Evolutionary conservation across 2,113 vertebrate genomes (phyloP).

Genomic region (Oreochromis aureus): DNA sequence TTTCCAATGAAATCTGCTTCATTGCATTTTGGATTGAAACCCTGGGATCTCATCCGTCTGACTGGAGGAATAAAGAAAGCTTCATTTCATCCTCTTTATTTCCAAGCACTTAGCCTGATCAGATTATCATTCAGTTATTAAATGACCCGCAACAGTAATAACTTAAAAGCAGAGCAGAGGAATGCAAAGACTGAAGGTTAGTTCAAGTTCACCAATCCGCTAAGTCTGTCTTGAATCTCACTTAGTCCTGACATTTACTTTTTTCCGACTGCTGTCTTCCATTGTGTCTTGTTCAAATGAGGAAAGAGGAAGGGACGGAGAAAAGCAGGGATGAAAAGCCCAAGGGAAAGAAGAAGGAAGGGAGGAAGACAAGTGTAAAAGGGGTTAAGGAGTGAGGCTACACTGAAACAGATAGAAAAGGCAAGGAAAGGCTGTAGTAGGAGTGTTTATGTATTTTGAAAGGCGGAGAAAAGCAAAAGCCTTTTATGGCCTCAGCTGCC

Average conservation of each 20-base stretch:
- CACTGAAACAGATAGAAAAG: not conserved
- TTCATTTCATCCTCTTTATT: conserved; percentile 37
- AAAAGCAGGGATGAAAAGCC: not conserved
- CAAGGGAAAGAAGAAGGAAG: not conserved
- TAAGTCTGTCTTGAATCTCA: not conserved
- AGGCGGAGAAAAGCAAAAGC: not conserved
- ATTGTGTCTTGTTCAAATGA: not conserved
- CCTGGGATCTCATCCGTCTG: not conserved
- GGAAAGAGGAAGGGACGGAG: not conserved
- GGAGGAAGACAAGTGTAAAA: not conserved
- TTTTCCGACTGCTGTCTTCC: not conserved
- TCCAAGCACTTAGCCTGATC: conserved; percentile 52
- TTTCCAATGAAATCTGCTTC: not conserved
- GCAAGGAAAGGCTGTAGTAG: not conserved
- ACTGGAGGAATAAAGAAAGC: conserved; percentile 1
- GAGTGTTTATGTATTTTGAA: not conserved
- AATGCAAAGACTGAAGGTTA: conserved; percentile 26
- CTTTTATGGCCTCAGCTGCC: not conserved
- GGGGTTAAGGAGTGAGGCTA: not conserved
- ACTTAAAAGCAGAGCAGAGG: conserved; percentile 24
- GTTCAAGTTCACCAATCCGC: conserved; percentile 14
- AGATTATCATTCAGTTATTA: conserved; percentile 45
- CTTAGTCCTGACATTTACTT: not conserved
- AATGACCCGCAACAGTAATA: conserved; percentile 34
- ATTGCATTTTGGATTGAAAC: not conserved